Conservation (phyloP, 1,140 invertebrate genomes). For the Dendrolimus kikuchii region DNA sequence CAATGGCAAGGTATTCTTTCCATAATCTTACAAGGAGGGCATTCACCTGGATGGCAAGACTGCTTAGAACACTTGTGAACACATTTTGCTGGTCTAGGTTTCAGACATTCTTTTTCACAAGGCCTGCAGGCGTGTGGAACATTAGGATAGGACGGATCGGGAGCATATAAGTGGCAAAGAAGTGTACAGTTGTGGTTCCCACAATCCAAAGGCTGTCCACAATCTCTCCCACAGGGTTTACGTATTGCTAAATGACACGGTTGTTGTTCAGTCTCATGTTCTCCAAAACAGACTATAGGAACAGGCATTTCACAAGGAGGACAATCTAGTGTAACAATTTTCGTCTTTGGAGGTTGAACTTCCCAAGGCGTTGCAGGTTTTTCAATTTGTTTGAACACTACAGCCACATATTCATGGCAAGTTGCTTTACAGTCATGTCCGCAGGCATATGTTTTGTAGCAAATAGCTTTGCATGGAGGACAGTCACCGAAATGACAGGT, state of each 20-base stretch:
- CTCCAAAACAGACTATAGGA: slow-evolving; percentile 84
- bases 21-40: slow-evolving; percentile 80
- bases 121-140: slow-evolving; percentile 75
- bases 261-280: slow-evolving; percentile 84
- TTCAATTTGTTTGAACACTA: slow-evolving; percentile 75
- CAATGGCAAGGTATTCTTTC: slow-evolving; percentile 87
- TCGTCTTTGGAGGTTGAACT: slow-evolving; percentile 73
- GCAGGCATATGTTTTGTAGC: slow-evolving; percentile 78
- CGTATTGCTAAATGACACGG: slow-evolving; percentile 83
- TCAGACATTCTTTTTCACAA: slow-evolving; percentile 81
- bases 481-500: slow-evolving; percentile 91
- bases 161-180: slow-evolving; percentile 80
- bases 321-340: slow-evolving; percentile 80
- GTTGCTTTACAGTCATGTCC: slow-evolving; percentile 81
- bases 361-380: slow-evolving; percentile 86
- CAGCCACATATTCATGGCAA: slow-evolving; percentile 88
- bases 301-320: slow-evolving; percentile 82
- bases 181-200: slow-evolving; percentile 85
- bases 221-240: slow-evolving; percentile 82
- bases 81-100: slow-evolving; percentile 83
- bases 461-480: slow-evolving; percentile 85
- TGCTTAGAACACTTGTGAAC: slow-evolving; percentile 81
- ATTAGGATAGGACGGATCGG: slow-evolving; percentile 52
- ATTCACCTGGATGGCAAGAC: slow-evolving; percentile 81
- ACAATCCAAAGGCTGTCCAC: slow-evolving; percentile 80